phyloP scores from a whole-genome alignment of 2,888 invertebrate genomes.

The Clitarchus hookeri region DNA sequence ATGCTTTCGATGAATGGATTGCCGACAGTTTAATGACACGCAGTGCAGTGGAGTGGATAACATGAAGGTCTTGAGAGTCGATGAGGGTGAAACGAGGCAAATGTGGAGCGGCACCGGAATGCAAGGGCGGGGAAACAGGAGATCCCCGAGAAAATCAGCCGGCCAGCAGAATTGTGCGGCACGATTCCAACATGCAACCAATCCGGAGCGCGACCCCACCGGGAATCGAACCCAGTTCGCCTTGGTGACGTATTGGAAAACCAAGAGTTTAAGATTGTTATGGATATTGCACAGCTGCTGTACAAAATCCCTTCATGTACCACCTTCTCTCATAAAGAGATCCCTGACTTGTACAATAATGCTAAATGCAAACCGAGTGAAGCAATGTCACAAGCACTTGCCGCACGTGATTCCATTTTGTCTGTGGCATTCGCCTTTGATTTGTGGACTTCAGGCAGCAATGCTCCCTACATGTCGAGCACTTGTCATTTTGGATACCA shows the following conservation, averaged over 20 bases:
- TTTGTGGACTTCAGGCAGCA: neutral
- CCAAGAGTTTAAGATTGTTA: neutral
- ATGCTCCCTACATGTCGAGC: neutral
- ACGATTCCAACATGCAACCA: too few species aligned
- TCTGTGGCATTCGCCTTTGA: neutral
- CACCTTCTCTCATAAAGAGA: neutral
- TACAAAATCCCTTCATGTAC: neutral
- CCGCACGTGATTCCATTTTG: neutral
- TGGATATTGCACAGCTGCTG: neutral
- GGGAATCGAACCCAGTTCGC: too few species aligned
- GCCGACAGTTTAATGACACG: neutral
- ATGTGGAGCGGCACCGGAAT: too few species aligned
- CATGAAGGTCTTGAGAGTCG: too few species aligned
- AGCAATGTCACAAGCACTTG: neutral
- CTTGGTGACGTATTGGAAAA: neutral
- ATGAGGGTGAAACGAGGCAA: too few species aligned
- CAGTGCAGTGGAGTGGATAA: neutral
- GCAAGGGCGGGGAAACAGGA: too few species aligned
- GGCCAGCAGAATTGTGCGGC: too few species aligned
- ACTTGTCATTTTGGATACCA: neutral
- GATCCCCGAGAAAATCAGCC: too few species aligned
- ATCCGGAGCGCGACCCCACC: too few species aligned
- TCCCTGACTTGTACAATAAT: neutral
- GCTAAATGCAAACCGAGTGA: too few species aligned
- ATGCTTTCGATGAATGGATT: neutral